These are phyloP conservation scores for Ochropleura plecta DNA, from an alignment of 2,888 invertebrate species.

Conservation along the genomic window DNA sequence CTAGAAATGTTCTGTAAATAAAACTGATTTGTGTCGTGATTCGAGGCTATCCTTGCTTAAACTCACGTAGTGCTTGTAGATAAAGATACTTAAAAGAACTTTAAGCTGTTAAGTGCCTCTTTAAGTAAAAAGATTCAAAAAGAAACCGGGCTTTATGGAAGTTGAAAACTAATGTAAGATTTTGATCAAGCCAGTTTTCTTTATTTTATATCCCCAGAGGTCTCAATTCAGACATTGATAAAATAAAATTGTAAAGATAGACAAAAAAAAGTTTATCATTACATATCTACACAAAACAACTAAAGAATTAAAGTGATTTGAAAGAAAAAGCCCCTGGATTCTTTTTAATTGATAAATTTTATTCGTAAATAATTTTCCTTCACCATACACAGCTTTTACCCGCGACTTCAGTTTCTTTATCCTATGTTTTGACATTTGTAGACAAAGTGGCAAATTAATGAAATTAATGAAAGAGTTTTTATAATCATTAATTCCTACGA, in stretches of 20 bases:
- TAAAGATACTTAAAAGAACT: constrained; percentile 35
- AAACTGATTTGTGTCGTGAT: constrained; percentile 21
- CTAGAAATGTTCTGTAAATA: constrained; percentile 21
- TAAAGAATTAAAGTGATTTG: background rate
- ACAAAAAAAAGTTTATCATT: background rate
- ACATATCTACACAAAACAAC: background rate
- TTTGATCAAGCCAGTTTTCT: constrained; percentile 2
- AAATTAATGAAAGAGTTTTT: background rate
- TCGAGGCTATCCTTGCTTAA: constrained; percentile 5
- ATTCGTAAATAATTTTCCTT: no score
- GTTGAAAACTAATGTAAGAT: constrained; percentile 4
- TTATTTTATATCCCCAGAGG: background rate
- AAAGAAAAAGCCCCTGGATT: background rate
- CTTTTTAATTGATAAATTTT: no score
- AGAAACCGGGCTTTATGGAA: constrained; percentile 15
- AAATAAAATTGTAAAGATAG: background rate
- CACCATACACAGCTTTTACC: background rate
- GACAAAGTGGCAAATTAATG: no score
- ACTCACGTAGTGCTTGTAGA: constrained; percentile 17
- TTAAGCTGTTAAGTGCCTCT: constrained; percentile 21
- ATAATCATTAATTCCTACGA: background rate
- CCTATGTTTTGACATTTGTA: background rate
- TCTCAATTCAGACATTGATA: background rate
- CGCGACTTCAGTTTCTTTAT: background rate
- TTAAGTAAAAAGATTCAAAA: constrained; percentile 25